Evolutionary conservation across 1,140 invertebrate genomes (phyloP).

Genomic region (Rhyzopertha dominica): DNA sequence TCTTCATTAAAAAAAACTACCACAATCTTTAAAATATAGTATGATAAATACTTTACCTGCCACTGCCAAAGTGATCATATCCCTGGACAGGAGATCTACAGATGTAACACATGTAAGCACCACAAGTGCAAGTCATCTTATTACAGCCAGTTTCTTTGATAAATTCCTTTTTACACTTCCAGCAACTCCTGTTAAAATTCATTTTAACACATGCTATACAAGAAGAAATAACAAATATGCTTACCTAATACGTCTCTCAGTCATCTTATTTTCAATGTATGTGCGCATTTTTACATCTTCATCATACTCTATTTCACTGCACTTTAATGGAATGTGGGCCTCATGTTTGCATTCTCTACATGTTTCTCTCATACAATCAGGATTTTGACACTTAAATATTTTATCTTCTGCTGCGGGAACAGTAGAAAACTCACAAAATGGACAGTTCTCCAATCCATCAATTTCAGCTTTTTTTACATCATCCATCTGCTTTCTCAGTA

Average conservation of each 20-base stretch:
- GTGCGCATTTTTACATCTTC: slow-evolving; percentile 51
- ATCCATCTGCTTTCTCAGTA: slow-evolving; percentile 51
- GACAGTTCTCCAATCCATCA: slow-evolving; percentile 55
- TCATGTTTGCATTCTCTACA: slow-evolving; percentile 57
- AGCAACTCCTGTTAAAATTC: slow-evolving; percentile 49
- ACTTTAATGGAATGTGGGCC: slow-evolving; percentile 57
- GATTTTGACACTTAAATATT: slow-evolving; percentile 58
- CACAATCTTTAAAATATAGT: too few species aligned
- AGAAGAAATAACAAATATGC: too few species aligned
- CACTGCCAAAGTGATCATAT: slow-evolving; percentile 57
- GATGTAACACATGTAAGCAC: slow-evolving; percentile 61
- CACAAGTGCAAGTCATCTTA: slow-evolving; percentile 63
- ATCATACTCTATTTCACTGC: slow-evolving; percentile 55
- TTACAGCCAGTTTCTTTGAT: slow-evolving; percentile 63
- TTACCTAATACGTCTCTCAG: slow-evolving; percentile 54
- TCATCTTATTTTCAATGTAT: slow-evolving; percentile 59
- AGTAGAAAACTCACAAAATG: slow-evolving; percentile 57
- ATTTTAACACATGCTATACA: too few species aligned
- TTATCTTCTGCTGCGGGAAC: slow-evolving; percentile 53
- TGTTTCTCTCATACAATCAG: slow-evolving; percentile 58
- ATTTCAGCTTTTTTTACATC: slow-evolving; percentile 56
- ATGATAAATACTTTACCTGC: slow-evolving; percentile 31
- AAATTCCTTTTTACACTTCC: slow-evolving; percentile 53
- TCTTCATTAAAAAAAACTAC: too few species aligned
- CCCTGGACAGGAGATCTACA: slow-evolving; percentile 53